Conservation (phyloP, 2,888 invertebrate species). For the Epistrophe grossulariae region DNA sequence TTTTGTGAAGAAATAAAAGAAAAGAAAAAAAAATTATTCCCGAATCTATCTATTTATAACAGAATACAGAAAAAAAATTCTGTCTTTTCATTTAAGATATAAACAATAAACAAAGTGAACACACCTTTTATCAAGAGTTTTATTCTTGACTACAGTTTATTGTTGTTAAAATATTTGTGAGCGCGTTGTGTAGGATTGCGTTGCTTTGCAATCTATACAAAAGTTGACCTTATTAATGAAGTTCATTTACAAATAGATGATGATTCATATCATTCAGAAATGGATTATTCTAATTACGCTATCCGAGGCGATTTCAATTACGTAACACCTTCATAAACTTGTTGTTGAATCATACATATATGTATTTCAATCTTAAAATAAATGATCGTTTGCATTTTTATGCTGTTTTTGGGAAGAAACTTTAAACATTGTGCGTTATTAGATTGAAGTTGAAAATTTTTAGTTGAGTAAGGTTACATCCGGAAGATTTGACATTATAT, state of each 20-base stretch:
- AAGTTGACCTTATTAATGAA: conserved; percentile 12
- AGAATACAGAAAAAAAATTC: background rate
- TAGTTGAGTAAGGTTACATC: too few species aligned
- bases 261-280: background rate
- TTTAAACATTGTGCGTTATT: background rate
- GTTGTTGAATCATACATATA: background rate
- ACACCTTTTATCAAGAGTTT: conserved; percentile 2
- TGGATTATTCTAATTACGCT: background rate
- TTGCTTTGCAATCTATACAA: background rate
- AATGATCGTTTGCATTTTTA: background rate
- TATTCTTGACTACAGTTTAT: background rate
- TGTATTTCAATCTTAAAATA: too few species aligned
- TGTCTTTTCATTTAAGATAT: background rate
- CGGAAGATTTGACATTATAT: too few species aligned
- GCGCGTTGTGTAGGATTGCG: background rate
- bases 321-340: background rate
- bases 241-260: background rate
- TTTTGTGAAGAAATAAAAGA: background rate
- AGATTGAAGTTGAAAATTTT: too few species aligned
- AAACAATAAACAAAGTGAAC: background rate
- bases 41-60: background rate
- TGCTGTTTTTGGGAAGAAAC: background rate
- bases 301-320: background rate
- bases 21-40: background rate
- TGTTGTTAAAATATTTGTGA: background rate